phyloP scores from a whole-genome alignment of 2,888 invertebrate species.

The Euspilapteryx auroguttella region DNA sequence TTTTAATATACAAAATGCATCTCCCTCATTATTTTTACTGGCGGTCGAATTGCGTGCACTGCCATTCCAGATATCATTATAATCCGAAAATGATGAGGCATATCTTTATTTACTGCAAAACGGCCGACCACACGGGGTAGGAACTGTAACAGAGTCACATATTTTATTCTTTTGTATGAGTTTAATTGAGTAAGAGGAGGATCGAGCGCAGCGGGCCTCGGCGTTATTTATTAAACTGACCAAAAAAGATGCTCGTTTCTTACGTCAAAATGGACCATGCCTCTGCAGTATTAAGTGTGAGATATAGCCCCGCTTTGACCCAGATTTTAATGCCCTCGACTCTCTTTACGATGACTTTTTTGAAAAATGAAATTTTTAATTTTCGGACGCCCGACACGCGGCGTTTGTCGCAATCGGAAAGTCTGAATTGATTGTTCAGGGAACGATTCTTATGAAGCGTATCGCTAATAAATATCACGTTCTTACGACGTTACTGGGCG shows the following conservation, averaged over 20 bases:
- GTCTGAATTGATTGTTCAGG: slow-evolving; percentile 31
- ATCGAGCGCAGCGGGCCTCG: slow-evolving; percentile 44
- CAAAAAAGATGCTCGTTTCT: slow-evolving; percentile 48
- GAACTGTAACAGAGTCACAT: slow-evolving; percentile 53
- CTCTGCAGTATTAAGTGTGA: slow-evolving; percentile 53
- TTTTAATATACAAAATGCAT: too few species aligned
- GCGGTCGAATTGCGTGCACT: too few species aligned
- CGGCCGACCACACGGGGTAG: slow-evolving; percentile 20
- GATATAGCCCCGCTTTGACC: slow-evolving; percentile 49
- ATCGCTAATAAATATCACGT: slow-evolving; percentile 49
- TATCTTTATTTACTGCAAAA: slow-evolving; percentile 39
- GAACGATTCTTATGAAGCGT: slow-evolving; percentile 43
- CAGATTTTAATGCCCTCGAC: slow-evolving; percentile 42
- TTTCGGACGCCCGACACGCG: slow-evolving; percentile 17
- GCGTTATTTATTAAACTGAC: slow-evolving; percentile 48
- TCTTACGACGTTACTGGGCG: slow-evolving; percentile 43
- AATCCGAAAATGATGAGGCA: slow-evolving; percentile 47
- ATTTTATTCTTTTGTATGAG: slow-evolving; percentile 51
- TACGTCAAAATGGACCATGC: slow-evolving; percentile 35
- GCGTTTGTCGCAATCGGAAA: slow-evolving; percentile 15
- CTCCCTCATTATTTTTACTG: too few species aligned
- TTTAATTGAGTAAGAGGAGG: slow-evolving; percentile 55
- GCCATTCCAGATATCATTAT: slow-evolving; percentile 29
- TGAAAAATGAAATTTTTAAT: slow-evolving; percentile 59
- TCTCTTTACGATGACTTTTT: slow-evolving; percentile 58